Base-by-base conservation (phyloP, 2,113 vertebrate genomes). In the Psittacula cyanocephala region DNA sequence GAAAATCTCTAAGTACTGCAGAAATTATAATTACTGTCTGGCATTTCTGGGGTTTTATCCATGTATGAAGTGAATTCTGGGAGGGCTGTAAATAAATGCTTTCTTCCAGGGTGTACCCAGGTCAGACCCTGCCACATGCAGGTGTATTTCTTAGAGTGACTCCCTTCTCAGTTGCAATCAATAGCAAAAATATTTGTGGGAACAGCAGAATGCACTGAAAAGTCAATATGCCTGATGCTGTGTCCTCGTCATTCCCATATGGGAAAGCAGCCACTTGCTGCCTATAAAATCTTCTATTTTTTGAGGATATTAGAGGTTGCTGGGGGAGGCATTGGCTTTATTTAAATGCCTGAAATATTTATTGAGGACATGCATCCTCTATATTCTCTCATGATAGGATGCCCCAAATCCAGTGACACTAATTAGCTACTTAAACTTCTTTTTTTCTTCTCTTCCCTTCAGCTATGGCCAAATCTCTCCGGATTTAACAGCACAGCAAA, bases 381-480 rank as follows among this genome's bases (percentile, higher is more conserved):
- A 14, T 92, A 76, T 83, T 67, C 76, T 91, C 59, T 68, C 59
- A 75, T 87, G 65, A 86, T 84, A 69, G 83, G 41, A 93, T 97
- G 85, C 62, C 76, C 91, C 81, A 59, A 87, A 95, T 97, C 93
- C 94, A 93, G 79, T 39, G 83, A 91, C 75, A 94, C 43, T 96
- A 97, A 97, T 97, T 97, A 97, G 91, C 92, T 97, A 84, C 81
- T 91, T 82, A 78, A 95, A 92, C 72, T 88, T 88, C 96, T 86
- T 72, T 1, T 13, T 37, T 46, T 55, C 65, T 27, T 31, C 16
- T 1, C 4, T 1, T 28, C 52, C 91, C 75, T 41, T 75, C 39
- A 93, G 93, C 83, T 44, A 43, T 74, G 74, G 69, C 92, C 88
- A 95, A 96, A 94, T 91, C 89, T 95, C 96, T 81, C 94, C 60